These are phyloP conservation scores for Ommatoiulus sabulosus DNA, from an alignment of 2,888 invertebrate genomes.

Conservation along the genomic window DNA sequence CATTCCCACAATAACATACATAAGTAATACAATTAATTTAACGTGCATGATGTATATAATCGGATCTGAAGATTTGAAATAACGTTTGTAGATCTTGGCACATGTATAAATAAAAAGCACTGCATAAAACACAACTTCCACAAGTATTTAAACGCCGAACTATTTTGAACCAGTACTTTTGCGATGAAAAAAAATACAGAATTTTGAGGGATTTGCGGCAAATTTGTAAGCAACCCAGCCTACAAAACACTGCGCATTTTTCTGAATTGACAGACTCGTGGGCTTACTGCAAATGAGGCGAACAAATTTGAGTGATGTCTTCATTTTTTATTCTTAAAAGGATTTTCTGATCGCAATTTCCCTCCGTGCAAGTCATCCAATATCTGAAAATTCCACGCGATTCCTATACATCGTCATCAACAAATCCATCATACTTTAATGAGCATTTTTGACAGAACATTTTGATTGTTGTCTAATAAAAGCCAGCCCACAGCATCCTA, in stretches of 20 bases:
- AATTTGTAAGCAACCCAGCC: neutral
- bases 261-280: neutral
- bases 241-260: neutral
- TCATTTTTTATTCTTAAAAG: neutral
- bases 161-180: neutral
- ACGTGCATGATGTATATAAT: too few relatives aligned
- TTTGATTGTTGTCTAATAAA: neutral
- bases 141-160: too few relatives aligned
- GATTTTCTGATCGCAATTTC: neutral
- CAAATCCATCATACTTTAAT: slow-evolving; percentile 7
- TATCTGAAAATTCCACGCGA: neutral
- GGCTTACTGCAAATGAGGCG: neutral
- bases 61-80: too few relatives aligned
- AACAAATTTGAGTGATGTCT: slow-evolving; percentile 1
- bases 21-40: too few relatives aligned
- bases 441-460: slow-evolving; percentile 20
- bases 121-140: too few relatives aligned
- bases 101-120: too few relatives aligned
- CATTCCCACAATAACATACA: too few relatives aligned
- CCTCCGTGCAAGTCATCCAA: neutral
- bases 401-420: neutral
- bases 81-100: too few relatives aligned
- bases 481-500: neutral
- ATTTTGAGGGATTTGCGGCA: neutral
- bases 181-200: neutral